A percentile compares a stretch with the other conserved stretches of the same genome.
phyloP scores from a whole-genome alignment of 2,113 vertebrate species.

The Ptilorrhoa leucosticta region DNA sequence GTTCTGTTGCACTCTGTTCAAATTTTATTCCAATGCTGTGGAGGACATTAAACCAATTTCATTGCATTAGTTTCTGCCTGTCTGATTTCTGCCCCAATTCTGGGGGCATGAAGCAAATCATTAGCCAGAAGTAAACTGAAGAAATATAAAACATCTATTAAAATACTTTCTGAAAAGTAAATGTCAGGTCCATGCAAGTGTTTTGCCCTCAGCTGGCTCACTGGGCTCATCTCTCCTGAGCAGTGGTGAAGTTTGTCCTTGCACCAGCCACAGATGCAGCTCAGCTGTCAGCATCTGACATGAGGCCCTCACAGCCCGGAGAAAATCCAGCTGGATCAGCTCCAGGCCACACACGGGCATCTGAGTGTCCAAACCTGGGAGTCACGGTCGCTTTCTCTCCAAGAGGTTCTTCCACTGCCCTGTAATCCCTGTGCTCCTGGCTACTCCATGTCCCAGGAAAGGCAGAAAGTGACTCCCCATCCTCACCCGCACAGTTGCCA shows the following conservation, averaged over 20 bases:
- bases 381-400: rapidly evolving
- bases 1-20: slow-evolving; percentile 11
- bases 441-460: not conserved
- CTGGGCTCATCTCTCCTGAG: not conserved
- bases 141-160: not conserved
- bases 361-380: not conserved
- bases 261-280: not conserved
- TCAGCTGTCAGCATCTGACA: not conserved
- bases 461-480: not conserved
- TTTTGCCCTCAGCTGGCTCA: not conserved
- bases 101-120: not conserved
- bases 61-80: slow-evolving; percentile 16
- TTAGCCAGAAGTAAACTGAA: slow-evolving; percentile 25
- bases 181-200: not conserved
- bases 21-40: not conserved
- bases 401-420: not conserved
- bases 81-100: not conserved
- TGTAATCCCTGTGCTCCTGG: not conserved
- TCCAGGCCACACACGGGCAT: not conserved
- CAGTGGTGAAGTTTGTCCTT: not conserved
- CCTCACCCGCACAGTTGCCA: not conserved
- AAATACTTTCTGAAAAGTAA: not conserved
- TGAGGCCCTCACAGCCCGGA: not conserved
- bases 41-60: slow-evolving; percentile 27
- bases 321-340: not conserved